Conservation (phyloP, 2,888 invertebrate species). For the Gasteruption jaculator region DNA sequence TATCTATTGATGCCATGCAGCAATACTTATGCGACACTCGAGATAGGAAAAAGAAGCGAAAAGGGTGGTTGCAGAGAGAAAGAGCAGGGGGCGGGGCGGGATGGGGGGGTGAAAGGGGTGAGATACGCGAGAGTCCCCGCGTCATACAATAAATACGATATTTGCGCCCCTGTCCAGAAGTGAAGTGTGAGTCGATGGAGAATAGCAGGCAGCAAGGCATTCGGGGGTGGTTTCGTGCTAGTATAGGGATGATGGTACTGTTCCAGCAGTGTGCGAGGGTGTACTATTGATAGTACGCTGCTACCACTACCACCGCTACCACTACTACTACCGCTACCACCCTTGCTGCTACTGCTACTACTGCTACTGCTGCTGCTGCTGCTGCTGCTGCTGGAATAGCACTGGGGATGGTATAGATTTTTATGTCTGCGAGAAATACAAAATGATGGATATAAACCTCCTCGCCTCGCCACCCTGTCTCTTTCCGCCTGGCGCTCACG, state of each 20-base stretch:
- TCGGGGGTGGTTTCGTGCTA: conserved; percentile 24
- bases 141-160: conserved; percentile 47
- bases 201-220: conserved; percentile 14
- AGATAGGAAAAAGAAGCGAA: conserved; percentile 24
- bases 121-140: conserved; percentile 37
- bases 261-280: conserved; percentile 24
- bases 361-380: no score
- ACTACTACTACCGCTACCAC: no score
- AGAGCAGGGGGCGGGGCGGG: conserved; percentile 16
- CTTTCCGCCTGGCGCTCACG: conserved; percentile 39
- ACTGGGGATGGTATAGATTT: conserved; percentile 47
- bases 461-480: conserved; percentile 32
- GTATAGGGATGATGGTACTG: conserved; percentile 17
- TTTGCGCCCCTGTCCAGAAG: conserved; percentile 34
- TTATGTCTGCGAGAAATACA: conserved; percentile 50
- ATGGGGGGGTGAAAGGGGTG: conserved; percentile 33
- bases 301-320: no score
- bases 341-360: no score
- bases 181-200: conserved; percentile 11
- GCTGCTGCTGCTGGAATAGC: no score
- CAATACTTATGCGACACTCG: conserved; percentile 16
- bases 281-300: no score
- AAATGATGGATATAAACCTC: conserved; percentile 50
- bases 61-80: conserved; percentile 16
- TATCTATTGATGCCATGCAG: conserved; percentile 20